Evolutionary conservation across 2,888 invertebrate genomes (phyloP), one percentile per base, ranked within the genome.

Genomic region (Herminia tarsipennalis): DNA sequence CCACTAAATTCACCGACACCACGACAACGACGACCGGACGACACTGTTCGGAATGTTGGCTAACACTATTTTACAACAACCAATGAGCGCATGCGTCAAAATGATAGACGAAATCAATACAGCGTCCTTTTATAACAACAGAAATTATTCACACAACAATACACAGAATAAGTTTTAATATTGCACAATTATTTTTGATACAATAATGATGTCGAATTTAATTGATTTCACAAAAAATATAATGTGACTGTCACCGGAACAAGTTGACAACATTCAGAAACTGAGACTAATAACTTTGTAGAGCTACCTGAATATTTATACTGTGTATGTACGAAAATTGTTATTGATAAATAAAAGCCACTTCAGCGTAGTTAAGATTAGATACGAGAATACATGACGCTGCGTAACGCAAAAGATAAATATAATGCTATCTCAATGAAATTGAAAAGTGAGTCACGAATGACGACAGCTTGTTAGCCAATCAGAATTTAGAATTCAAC

Each of bases 31-130:
- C 88, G 83, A 91, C 90, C 90, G 89, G 89, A 92, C 87, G 84
- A 86, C 75, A 92, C 91, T 91, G 87, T 73, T 81, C 72, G 81
- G 76, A 83, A 83, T 83, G 89, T 91, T 91, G 90, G 90, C 85
- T 63, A 80, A 74, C 70, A 78, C 78, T 81, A 81, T 75, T 78
- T 78, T 73, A 63, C 76, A 70, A 62, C 78, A 70, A 61, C 89
- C 87, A 89, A 89, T 89, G 75, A 84, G 87, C 90, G 91, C 90
- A 89, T 89, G 88, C 90, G 91, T 89, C 86, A 89, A 87, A 88
- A 73, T 75, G 71, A 70, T 68, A 56, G 56, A 58, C 58, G 60
- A 68, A 82, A 75, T 81, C 83, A 80, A 75, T 55, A 71, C 70
- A 80, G 61, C 65, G 45, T 67, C 79, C 75, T 81, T 66, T 65